Evolutionary conservation across 2,797 vertebrate genomes (phyloP), one percentile per base, ranked within the genome.

Genomic region (Esox lucius): DNA sequence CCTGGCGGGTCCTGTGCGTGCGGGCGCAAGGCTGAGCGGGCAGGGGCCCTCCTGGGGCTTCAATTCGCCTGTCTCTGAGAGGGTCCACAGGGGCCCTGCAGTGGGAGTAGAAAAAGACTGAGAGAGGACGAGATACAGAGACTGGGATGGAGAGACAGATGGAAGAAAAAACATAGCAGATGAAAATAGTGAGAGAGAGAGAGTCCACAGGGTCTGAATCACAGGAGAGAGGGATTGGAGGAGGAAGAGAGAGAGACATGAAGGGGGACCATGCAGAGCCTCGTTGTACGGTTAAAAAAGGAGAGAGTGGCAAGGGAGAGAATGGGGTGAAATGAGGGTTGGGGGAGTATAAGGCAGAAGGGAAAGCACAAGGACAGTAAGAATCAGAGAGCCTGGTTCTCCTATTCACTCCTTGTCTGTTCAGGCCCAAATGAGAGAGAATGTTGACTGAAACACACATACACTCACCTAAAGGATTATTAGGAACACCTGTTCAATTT

Each of bases 1-100:
- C 9, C 85, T 91, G 87, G 91, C 94, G 91, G 93, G 95, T 95
- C 93, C 94, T 86, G 81, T 93, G 91, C 89, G 56, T 77, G n/a
- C 16, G 71, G 5, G 56, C 26, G 83, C 28, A 88, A 81, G 84
- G 87, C 86, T 81, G 84, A 86, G 90, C 83, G 75, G 86, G 85
- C 85, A 17, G 2, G 70, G 79, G 90, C 85, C 89, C 88, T 91
- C 91, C 91, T 87, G 89, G 89, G 90, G 91, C 86, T 90, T 79
- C 90, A 87, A 91, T 93, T 92, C 86, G 87, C 87, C 89, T 87
- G 88, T 89, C 87, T 90, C 89, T 89, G 17, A 78, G 87, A 87
- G 89, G 90, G 91, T 89, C 91, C 87, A 86, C 89, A 86, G 88
- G 90, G 89, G 87, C 85, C 89, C 86, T 78, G 85, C 85, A 88